A percentile compares a stretch with the other conserved stretches of the same genome.
Conservation (phyloP, 2,113 vertebrate genomes). For the Ramphastos sulfuratus region DNA sequence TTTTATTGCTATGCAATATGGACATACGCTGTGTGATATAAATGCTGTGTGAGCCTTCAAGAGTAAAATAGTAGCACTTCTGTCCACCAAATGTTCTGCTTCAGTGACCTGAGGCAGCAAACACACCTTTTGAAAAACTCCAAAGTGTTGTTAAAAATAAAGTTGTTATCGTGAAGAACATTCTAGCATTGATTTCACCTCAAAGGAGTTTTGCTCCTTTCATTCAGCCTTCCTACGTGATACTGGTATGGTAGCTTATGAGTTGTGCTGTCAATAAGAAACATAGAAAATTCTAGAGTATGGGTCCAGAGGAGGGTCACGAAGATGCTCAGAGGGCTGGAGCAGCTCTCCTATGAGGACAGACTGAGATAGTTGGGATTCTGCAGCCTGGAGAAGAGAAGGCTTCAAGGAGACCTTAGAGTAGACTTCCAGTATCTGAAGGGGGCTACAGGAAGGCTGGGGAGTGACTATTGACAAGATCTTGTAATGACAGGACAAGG, state of each 20-base stretch:
- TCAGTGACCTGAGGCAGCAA: neutral
- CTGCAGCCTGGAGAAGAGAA: too few species aligned
- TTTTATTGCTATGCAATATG: neutral
- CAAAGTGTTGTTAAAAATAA: neutral
- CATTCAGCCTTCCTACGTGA: neutral
- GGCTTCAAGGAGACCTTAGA: too few species aligned
- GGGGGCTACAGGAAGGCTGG: too few species aligned
- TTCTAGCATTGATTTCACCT: neutral
- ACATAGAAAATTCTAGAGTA: too few species aligned
- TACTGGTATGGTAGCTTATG: neutral
- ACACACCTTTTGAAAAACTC: neutral
- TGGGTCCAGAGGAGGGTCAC: too few species aligned
- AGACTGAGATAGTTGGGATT: too few species aligned
- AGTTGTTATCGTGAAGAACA: neutral
- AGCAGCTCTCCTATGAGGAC: too few species aligned
- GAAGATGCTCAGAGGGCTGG: too few species aligned
- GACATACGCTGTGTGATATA: rapidly evolving
- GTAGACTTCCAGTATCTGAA: too few species aligned
- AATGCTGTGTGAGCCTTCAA: neutral
- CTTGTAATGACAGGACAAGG: too few species aligned
- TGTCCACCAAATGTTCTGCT: neutral
- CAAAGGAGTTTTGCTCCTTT: neutral
- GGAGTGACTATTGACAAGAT: too few species aligned
- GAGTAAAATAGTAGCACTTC: neutral
- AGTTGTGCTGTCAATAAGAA: too few species aligned